Conservation (phyloP, 2,888 invertebrate species). For the Ligdia adustata region DNA sequence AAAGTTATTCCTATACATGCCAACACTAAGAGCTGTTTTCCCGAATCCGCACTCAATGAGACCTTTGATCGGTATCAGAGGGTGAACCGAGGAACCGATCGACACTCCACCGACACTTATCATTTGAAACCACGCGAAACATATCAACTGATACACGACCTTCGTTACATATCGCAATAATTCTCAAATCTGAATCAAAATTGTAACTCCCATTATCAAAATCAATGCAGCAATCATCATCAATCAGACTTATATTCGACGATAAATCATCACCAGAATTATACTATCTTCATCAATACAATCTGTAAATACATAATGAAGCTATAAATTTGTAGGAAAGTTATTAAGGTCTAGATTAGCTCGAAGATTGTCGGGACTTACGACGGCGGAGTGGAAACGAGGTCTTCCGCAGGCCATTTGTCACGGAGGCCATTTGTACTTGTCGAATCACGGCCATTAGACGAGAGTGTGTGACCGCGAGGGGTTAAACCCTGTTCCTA, state of each 20-base stretch:
- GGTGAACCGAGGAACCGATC: slow-evolving; percentile 69
- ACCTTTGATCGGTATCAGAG: slow-evolving; percentile 71
- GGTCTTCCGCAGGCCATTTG: slow-evolving; percentile 82
- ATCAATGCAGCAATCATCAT: slow-evolving; percentile 29
- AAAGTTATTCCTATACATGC: slow-evolving; percentile 59
- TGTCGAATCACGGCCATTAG: slow-evolving; percentile 85
- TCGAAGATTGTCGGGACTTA: slow-evolving; percentile 69
- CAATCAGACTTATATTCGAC: slow-evolving; percentile 26
- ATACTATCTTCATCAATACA: slow-evolving; percentile 30
- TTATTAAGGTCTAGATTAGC: slow-evolving; percentile 66
- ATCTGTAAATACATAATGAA: slow-evolving; percentile 32
- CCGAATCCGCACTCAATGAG: slow-evolving; percentile 55
- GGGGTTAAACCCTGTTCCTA: slow-evolving; percentile 70
- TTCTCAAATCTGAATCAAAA: slow-evolving; percentile 17
- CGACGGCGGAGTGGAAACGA: slow-evolving; percentile 64
- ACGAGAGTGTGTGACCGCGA: slow-evolving; percentile 81
- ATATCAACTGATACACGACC: slow-evolving; percentile 48
- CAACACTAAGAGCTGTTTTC: slow-evolving; percentile 58
- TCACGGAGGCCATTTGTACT: slow-evolving; percentile 84
- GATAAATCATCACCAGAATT: slow-evolving; percentile 33
- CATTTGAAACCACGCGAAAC: slow-evolving; percentile 46
- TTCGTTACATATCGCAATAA: slow-evolving; percentile 34
- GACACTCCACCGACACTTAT: slow-evolving; percentile 67
- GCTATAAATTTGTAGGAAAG: slow-evolving; percentile 40
- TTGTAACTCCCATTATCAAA: slow-evolving; percentile 18